Conservation (phyloP, 2,797 vertebrate genomes). For the Mus minutoides region DNA sequence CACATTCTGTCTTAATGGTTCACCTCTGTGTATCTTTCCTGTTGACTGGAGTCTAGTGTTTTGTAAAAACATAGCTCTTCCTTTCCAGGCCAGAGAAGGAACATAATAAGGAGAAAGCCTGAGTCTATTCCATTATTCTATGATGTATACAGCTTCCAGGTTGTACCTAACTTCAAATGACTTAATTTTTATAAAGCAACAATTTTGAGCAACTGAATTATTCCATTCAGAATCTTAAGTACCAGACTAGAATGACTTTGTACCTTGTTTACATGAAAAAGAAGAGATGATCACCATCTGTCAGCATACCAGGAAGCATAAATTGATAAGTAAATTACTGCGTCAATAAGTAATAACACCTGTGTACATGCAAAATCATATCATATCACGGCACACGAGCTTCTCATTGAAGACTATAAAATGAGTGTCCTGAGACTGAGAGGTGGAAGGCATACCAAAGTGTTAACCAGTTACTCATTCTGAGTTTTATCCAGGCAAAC, state of each 20-base stretch:
- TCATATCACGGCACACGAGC: not conserved
- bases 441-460: not conserved
- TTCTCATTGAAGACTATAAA: not conserved
- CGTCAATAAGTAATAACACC: not conserved
- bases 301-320: not conserved
- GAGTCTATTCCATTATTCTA: not conserved
- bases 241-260: not conserved
- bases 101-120: not conserved
- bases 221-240: not conserved
- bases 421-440: not conserved
- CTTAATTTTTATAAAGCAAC: not conserved
- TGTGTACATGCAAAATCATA: not conserved
- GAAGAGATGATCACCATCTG: not conserved
- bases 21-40: not conserved
- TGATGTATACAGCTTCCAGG: not conserved
- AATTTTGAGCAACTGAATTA: not conserved
- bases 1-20: not conserved
- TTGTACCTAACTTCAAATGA: not conserved
- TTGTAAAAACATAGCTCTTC: not conserved
- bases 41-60: not conserved
- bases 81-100: not conserved
- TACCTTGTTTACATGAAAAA: not conserved
- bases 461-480: not conserved
- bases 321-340: not conserved
- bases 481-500: not conserved